Evolutionary conservation across 2,113 vertebrate genomes (phyloP).

Genomic region (Hassar affinis): DNA sequence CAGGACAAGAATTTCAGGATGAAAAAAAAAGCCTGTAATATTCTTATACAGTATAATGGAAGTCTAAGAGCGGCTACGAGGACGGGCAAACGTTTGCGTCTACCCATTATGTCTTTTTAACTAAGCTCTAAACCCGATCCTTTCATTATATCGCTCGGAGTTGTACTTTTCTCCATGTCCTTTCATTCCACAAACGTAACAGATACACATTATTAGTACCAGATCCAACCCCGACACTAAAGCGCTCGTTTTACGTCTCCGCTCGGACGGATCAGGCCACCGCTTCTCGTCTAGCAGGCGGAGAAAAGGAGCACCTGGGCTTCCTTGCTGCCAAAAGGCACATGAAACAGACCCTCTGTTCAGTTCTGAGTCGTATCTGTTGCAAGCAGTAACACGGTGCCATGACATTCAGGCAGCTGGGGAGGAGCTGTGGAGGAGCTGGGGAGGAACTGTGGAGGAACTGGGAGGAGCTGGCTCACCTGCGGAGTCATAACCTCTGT

Average conservation of each 20-base stretch:
- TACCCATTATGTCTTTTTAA: no score
- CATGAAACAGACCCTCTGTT: slow-evolving; percentile 41
- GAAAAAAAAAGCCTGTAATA: no score
- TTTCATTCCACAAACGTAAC: not conserved
- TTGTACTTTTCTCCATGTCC: not conserved
- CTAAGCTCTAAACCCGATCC: not conserved
- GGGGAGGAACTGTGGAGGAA: not conserved
- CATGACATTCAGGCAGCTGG: slow-evolving; percentile 19
- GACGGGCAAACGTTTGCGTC: not conserved
- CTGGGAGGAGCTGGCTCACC: slow-evolving; percentile 70
- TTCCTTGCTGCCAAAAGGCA: slow-evolving; percentile 25
- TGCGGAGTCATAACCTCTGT: slow-evolving; percentile 97
- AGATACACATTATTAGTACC: not conserved
- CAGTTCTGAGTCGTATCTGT: slow-evolving; percentile 28
- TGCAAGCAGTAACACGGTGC: slow-evolving; percentile 10
- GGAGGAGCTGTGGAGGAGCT: no score
- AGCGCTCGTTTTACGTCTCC: not conserved
- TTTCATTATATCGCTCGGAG: not conserved
- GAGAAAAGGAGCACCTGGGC: slow-evolving; percentile 20
- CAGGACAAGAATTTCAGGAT: not conserved
- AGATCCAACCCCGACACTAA: not conserved
- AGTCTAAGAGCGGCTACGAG: not conserved
- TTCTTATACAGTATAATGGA: no score
- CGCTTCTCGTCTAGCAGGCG: not conserved
- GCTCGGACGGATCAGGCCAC: not conserved